phyloP scores from a whole-genome alignment of 2,888 invertebrate species.

The Eupithecia pulchellata region DNA sequence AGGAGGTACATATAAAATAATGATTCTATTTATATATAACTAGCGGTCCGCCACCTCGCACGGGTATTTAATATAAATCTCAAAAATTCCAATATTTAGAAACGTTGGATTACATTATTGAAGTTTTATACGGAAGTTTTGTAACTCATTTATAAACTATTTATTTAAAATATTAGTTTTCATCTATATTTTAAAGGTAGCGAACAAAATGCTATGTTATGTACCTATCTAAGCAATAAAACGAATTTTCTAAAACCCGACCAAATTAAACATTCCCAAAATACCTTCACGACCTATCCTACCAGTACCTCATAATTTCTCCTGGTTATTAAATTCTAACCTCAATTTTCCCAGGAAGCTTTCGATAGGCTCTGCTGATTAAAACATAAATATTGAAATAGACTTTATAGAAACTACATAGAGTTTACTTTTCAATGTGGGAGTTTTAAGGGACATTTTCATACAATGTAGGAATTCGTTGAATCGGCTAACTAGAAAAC shows the following conservation, averaged over 20 bases:
- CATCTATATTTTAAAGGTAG: background rate
- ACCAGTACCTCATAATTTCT: slow-evolving; percentile 31
- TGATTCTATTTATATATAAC: too few relatives aligned
- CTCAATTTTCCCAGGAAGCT: slow-evolving; percentile 18
- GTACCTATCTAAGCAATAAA: slow-evolving; percentile 6
- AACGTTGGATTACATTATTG: too few relatives aligned
- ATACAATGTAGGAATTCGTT: slow-evolving; percentile 27
- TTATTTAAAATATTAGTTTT: background rate
- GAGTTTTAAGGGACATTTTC: slow-evolving; percentile 25
- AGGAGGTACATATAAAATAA: too few relatives aligned
- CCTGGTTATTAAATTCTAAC: slow-evolving; percentile 36
- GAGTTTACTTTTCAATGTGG: slow-evolving; percentile 15
- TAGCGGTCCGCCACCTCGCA: too few relatives aligned
- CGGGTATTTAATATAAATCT: too few relatives aligned
- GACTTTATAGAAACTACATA: slow-evolving; percentile 21
- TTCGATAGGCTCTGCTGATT: slow-evolving; percentile 12
- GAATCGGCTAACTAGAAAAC: slow-evolving; percentile 39
- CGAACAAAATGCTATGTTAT: too few relatives aligned
- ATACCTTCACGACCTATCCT: slow-evolving; percentile 28
- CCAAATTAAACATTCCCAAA: slow-evolving; percentile 31
- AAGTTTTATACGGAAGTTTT: too few relatives aligned
- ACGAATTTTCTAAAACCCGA: slow-evolving; percentile 22
- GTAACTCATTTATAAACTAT: too few relatives aligned
- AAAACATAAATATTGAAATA: background rate
- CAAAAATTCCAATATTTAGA: too few relatives aligned